Base-by-base conservation (phyloP, 1,140 invertebrate genomes). In the Dinoponera quadriceps region DNA sequence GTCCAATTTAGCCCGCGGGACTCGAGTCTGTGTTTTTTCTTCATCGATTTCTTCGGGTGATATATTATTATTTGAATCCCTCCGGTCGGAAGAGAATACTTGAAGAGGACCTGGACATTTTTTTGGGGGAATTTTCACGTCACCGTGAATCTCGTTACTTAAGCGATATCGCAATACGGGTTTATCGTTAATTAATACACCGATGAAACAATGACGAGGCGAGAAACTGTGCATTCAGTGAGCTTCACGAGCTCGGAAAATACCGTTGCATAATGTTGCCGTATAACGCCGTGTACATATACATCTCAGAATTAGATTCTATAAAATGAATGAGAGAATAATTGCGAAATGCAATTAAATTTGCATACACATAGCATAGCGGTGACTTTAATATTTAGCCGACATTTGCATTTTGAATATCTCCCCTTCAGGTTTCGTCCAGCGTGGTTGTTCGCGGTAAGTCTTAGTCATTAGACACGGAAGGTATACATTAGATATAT, bases 371-470 rank as follows among this genome's bases (percentile, higher is more conserved):
- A 44, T 77, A 33, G 49, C 73, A 75, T 16, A 38, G 63, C 20
- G 62, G 49, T 55, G 33, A 48, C 44, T 54, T 77, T 77, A 51
- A 77, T 66, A 66, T 54, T 54, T 65, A 66, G 16, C 33, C 27
- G 59, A 54, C 20, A 77, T 77, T 77, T 77, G 62, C 74, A 77
- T 77, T 77, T 77, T 54, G 29, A 77, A 65, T 66, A 54, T 51
- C 33, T 66, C 54, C 62, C 16, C 38, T 77, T 77, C 29, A 65
- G 29, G n/a, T 63, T 65, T 77, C 13, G 2, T 49, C n/a, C 25
- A 44, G 38, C 38, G 38, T 29, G 22, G 0, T 49, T 11, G 27
- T 63, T 49, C 14, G 29, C n/a, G 25, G 27, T 49, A 11, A 22
- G 20, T 25, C n/a, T 44, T 44, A 44, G 38, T 44, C 38, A 44